Base-by-base conservation (phyloP, 2,797 vertebrate species). In the Potorous gilbertii region DNA sequence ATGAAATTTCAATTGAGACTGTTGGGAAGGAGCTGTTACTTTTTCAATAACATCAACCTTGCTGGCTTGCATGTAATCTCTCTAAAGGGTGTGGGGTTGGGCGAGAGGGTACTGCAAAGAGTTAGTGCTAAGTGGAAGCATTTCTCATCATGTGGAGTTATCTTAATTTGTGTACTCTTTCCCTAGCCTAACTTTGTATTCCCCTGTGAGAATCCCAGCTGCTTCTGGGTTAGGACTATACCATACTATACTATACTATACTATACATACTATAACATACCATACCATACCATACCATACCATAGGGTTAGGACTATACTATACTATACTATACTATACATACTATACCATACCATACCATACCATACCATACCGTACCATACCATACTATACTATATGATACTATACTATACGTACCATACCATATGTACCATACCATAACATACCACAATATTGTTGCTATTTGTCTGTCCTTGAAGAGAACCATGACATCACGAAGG, bases 11-110 rank as follows among this genome's bases (percentile, higher is more conserved):
- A 94, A 56, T 95, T 95, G 56, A 55, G 56, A 50, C 94, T 91
- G 92, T 92, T 95, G 59, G 92, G 81, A 96, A 52, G 95, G 54
- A 93, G 87, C 94, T 96, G 94, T 97, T 97, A 95, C 91, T 97
- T 97, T 97, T 97, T 95, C 96, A 97, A 94, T 97, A 98, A 97
- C 94, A 28, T 94, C 52, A 92, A 95, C 96, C 97, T 98, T 97
- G 94, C 92, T 94, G 93, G 93, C 46, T 92, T 57, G 62, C 90
- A 54, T 96, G 29, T 93, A 57, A 87, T 46, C 87, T 97, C 97
- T 95, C 92, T 96, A 93, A 96, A 94, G 96, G 94, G 94, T 93
- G 89, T 94, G 94, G 96, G 92, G 46, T 56, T 96, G 96, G 92
- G 59, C 2, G 2, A 87, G 40, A 5, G 40, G n/a, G 21, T 52